Conservation (phyloP, 1,140 invertebrate genomes). For the Trachymyrmex cornetzi region DNA sequence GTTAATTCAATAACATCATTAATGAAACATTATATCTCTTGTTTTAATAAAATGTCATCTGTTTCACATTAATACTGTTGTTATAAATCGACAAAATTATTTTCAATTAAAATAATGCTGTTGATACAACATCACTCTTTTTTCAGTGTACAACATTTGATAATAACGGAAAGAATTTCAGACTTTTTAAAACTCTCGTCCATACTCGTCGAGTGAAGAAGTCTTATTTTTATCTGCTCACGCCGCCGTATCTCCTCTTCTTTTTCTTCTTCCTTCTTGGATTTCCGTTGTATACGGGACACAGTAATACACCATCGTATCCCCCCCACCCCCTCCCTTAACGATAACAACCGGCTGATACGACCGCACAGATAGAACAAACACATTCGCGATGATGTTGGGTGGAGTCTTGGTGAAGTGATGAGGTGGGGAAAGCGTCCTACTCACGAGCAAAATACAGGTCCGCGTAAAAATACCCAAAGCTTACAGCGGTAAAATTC, state of each 20-base stretch:
- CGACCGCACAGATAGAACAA: background rate
- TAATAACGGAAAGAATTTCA: background rate
- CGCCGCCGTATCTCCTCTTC: conserved; percentile 17
- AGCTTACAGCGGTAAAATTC: background rate
- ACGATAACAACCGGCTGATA: conserved; percentile 3
- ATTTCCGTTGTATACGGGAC: conserved; percentile 24
- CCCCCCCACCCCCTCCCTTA: too few species aligned
- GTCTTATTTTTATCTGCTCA: conserved; percentile 19
- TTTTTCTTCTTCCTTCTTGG: background rate
- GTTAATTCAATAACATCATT: too few species aligned
- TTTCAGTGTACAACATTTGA: background rate
- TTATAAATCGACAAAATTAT: too few species aligned
- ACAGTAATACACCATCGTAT: background rate
- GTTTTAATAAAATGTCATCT: too few species aligned
- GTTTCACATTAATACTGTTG: too few species aligned
- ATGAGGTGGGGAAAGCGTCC: background rate
- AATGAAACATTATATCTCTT: too few species aligned
- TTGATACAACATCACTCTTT: too few species aligned
- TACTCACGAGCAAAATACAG: background rate
- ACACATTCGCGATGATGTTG: background rate
- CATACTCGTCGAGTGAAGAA: background rate
- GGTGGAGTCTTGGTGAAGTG: background rate
- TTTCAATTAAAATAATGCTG: too few species aligned
- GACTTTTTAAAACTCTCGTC: background rate
- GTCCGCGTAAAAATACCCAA: background rate